Conservation (phyloP, 2,888 invertebrate genomes). For the Ptilodon capucinus region DNA sequence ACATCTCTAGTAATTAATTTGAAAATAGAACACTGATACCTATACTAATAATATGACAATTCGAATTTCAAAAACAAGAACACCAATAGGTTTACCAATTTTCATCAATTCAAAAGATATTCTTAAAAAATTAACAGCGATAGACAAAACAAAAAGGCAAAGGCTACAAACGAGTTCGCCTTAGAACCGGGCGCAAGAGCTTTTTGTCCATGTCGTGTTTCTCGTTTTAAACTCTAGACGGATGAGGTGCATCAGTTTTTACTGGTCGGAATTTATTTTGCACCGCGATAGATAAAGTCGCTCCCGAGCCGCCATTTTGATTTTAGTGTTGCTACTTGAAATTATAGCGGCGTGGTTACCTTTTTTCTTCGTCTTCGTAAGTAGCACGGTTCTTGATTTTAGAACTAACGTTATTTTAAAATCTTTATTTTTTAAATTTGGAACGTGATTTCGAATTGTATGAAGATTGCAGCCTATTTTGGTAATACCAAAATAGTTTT, state of each 20-base stretch:
- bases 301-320: slow-evolving; percentile 66
- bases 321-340: slow-evolving; percentile 72
- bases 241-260: slow-evolving; percentile 70
- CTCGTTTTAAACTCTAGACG: slow-evolving; percentile 59
- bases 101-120: neutral
- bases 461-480: too few relatives aligned
- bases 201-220: slow-evolving; percentile 47
- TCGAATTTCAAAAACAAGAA: too few relatives aligned
- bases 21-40: neutral
- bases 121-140: slow-evolving; percentile 10
- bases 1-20: neutral
- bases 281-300: slow-evolving; percentile 52
- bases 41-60: too few relatives aligned
- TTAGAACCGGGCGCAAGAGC: slow-evolving; percentile 35
- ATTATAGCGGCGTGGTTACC: slow-evolving; percentile 55
- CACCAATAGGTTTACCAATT: neutral
- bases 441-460: too few relatives aligned
- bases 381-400: slow-evolving; percentile 3
- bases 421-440: neutral
- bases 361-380: slow-evolving; percentile 36
- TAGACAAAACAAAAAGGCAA: slow-evolving; percentile 34
- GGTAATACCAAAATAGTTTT: too few relatives aligned
- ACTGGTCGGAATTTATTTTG: slow-evolving; percentile 57
- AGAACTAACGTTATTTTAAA: neutral
- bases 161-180: slow-evolving; percentile 31